Evolutionary conservation across 92 coral and sea anemone species (phyloP).

Genomic region (Porites cylindrica): DNA sequence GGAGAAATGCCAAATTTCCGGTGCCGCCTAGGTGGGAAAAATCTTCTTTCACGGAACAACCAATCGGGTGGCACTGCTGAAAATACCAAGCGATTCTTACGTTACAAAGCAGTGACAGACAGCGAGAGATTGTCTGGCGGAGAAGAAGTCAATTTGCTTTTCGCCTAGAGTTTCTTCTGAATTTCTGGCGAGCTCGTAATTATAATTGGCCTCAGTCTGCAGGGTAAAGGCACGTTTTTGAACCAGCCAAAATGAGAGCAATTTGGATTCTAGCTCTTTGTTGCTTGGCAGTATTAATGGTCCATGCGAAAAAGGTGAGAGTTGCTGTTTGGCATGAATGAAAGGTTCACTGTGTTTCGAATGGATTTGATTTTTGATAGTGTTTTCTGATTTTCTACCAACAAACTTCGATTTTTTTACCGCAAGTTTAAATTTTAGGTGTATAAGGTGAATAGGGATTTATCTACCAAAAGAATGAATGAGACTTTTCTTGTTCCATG

Average conservation of each 20-base stretch:
- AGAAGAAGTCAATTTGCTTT: background rate
- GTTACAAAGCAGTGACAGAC: background rate
- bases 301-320: slow-evolving; percentile 56
- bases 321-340: background rate
- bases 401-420: background rate
- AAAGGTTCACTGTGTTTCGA: background rate
- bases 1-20: slow-evolving; percentile 30
- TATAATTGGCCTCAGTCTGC: background rate
- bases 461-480: too few species aligned
- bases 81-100: background rate
- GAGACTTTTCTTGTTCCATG: too few species aligned
- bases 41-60: background rate
- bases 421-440: too few species aligned
- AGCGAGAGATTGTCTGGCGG: background rate
- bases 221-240: background rate
- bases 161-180: slow-evolving; percentile 29
- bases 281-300: slow-evolving; percentile 37
- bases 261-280: slow-evolving; percentile 48
- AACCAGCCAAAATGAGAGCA: slow-evolving; percentile 40
- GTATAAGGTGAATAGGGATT: too few species aligned
- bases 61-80: slow-evolving; percentile 5
- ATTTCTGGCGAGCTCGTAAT: slow-evolving; percentile 11
- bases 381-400: background rate
- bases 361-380: background rate
- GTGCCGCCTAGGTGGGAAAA: slow-evolving; percentile 31